Evolutionary conservation across 2,113 vertebrate species (phyloP).

Genomic region (Mugil cephalus): DNA sequence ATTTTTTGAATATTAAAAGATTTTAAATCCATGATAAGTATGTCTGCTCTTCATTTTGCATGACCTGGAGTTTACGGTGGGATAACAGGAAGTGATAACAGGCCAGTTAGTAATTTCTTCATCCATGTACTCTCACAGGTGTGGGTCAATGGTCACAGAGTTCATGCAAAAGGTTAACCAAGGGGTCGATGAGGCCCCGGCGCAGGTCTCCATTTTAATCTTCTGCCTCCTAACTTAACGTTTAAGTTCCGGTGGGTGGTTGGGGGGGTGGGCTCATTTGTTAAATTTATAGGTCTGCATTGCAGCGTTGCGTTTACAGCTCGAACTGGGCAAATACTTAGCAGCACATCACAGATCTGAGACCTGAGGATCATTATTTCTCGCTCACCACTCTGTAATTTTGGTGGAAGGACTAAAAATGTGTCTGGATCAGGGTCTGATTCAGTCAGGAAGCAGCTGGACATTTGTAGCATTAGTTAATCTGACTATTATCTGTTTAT

Average conservation of each 20-base stretch:
- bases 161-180: background rate
- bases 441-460: no score
- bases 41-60: conserved; percentile 38
- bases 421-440: no score
- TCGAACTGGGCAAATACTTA: background rate
- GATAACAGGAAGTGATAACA: background rate
- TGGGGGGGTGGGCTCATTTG: conserved; percentile 10
- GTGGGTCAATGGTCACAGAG: conserved; percentile 15
- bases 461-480: no score
- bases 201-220: background rate
- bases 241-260: background rate
- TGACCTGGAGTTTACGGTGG: background rate
- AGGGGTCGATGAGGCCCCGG: background rate
- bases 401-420: no score
- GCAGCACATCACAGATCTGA: background rate
- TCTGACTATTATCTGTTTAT: no score
- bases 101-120: conserved; percentile 1
- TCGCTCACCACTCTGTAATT: background rate
- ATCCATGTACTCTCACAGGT: background rate
- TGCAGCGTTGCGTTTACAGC: conserved; percentile 37
- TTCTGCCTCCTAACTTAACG: background rate
- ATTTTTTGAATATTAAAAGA: conserved; percentile 85
- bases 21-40: conserved; percentile 51
- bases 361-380: background rate
- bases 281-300: conserved; percentile 72